Evolutionary conservation across 1,140 invertebrate species (phyloP), one percentile per base, ranked within the genome.

Genomic region (Micrasema longulum): DNA sequence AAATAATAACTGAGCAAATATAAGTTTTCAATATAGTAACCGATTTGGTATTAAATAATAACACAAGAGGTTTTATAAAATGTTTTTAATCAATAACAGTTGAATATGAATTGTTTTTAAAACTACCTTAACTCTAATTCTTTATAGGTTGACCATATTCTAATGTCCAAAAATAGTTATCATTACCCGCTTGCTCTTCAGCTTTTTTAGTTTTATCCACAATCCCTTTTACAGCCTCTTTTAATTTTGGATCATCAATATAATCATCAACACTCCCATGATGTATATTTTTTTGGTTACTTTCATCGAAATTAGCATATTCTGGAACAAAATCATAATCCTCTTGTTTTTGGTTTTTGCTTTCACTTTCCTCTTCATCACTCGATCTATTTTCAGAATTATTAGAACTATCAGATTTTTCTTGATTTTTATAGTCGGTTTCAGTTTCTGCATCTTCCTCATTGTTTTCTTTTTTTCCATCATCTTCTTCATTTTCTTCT

Each of bases 161-260:
- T 50, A 86, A 74, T n/a, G 84, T 84, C 85, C 86, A 88, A 75
- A 81, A 80, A 67, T 87, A 86, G 18, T 80, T 81, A 57, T 79
- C 76, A 73, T 78, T 79, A 67, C 81, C 76, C 20, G 80, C 77
- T 77, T 82, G 76, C 77, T 82, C 74, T 75, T 82, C 76, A 63
- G 80, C 78, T 71, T 81, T 72, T 77, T 82, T 75, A 60, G 81
- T 80, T 75, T 82, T 78, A 78, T 83, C 78, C 48, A 81, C 75
- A 73, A 84, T 78, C 62, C 80, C 76, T 71, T 82, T 72, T 67
- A 83, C 69, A 48, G 69, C 82, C 74, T 80, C 68, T 76, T 79
- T 77, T 73, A 85, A 62, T 70, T 79, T 67, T 76, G 78, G 60
- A 77, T 78, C 23, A 23, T 52, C 3, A 68, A 78, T 71, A 23